These are phyloP conservation scores for Chitala chitala DNA, from an alignment of 2,113 vertebrate genomes.

Conservation along the genomic window DNA sequence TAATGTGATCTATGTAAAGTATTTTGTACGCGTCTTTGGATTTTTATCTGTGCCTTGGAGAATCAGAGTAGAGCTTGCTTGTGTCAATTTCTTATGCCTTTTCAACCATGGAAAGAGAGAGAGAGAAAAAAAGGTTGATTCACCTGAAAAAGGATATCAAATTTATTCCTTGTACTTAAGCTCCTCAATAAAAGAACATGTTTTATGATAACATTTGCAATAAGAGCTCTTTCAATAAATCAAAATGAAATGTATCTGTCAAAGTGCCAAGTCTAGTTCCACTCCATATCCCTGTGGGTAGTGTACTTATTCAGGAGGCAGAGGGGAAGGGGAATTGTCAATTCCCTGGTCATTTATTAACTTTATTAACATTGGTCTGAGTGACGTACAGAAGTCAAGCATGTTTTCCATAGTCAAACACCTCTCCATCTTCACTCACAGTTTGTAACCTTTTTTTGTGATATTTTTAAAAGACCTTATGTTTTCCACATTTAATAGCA, in stretches of 20 bases:
- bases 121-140: not conserved
- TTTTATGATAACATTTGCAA: constrained; percentile 18
- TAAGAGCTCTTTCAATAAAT: constrained; percentile 20
- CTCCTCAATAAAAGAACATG: constrained; percentile 12
- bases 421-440: too few relatives aligned
- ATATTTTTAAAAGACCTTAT: too few relatives aligned
- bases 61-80: not conserved
- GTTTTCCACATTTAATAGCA: too few relatives aligned
- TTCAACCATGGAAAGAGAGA: not conserved
- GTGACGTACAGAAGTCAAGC: constrained; percentile 44
- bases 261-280: constrained; percentile 13
- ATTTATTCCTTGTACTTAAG: constrained; percentile 2
- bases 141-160: not conserved
- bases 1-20: not conserved
- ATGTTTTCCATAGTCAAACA: too few relatives aligned
- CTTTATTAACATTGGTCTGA: constrained; percentile 34
- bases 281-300: constrained; percentile 14
- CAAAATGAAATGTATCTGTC: constrained; percentile 12
- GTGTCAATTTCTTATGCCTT: not conserved
- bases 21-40: constrained; percentile 2
- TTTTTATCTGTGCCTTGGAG: not conserved
- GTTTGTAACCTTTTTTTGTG: too few relatives aligned
- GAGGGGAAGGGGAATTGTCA: constrained; percentile 53
- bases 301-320: constrained; percentile 23
- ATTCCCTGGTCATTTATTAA: constrained; percentile 48